Evolutionary conservation across 2,888 invertebrate species (phyloP).

Genomic region (Hedychridium roseum): DNA sequence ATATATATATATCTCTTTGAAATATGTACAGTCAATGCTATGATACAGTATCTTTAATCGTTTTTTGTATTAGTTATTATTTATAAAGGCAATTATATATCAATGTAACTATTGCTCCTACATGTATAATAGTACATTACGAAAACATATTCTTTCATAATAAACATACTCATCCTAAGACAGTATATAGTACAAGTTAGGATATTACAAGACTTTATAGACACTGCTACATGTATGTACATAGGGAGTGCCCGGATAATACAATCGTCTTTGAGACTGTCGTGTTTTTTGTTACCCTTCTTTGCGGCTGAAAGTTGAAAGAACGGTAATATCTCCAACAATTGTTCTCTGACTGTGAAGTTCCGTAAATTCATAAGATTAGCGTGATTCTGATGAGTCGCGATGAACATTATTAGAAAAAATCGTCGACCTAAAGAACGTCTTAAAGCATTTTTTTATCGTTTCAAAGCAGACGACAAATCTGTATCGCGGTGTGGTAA

Average conservation of each 20-base stretch:
- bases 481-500: too few species aligned
- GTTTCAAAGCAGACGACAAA: too few species aligned
- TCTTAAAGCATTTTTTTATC: too few species aligned
- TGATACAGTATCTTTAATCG: slow-evolving; percentile 57
- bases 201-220: slow-evolving; percentile 32
- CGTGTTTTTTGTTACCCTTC: background rate
- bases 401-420: background rate
- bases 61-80: slow-evolving; percentile 52
- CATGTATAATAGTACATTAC: slow-evolving; percentile 45
- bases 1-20: slow-evolving; percentile 53
- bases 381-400: background rate
- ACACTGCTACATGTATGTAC: slow-evolving; percentile 29
- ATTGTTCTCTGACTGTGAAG: too few species aligned
- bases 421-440: slow-evolving; percentile 1
- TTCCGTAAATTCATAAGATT: background rate
- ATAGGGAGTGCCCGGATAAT: slow-evolving; percentile 32
- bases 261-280: slow-evolving; percentile 28
- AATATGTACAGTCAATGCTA: slow-evolving; percentile 63
- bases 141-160: slow-evolving; percentile 52
- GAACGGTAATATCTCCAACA: too few species aligned
- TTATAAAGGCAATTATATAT: slow-evolving; percentile 64
- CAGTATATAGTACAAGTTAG: slow-evolving; percentile 46
- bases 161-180: slow-evolving; percentile 45
- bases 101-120: slow-evolving; percentile 58
- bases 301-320: background rate